Evolutionary conservation across 2,888 invertebrate genomes (phyloP), one percentile per base, ranked within the genome.

Genomic region (Archips crataeganus): DNA sequence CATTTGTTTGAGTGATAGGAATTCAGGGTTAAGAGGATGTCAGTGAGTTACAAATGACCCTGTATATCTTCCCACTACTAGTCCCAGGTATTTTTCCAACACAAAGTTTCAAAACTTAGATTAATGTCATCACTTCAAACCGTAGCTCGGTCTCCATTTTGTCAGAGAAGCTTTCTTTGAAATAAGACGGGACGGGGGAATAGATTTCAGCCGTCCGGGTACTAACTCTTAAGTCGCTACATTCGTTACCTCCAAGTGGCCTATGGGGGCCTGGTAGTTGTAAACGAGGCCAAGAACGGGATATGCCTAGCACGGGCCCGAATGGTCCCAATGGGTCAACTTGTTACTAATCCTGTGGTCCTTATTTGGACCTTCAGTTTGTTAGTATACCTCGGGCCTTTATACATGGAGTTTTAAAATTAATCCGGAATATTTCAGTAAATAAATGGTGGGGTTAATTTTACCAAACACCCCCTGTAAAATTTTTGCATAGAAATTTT

Each of bases 201-300:
- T 51, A 54, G 47, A 49, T 42, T 34, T 32, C 51, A 47, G 36
- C 54, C 39, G 60, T 23, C 47, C 47, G 45, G 42, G 67, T 34
- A 45, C 54, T 57, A 62, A 72, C 71, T 71, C 61, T 15, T 49
- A 57, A 54, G 65, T 47, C 39, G 49, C 63, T 59, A 72, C 73
- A 73, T 73, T 65, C 69, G 73, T 73, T 73, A 73, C 73, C 36
- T 42, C 49, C 69, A 73, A 73, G 64, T 62, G 69, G 39, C 64
- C 73, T 64, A 49, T 45, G 49, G 73, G 64, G 73, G 69, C 64
- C 59, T 59, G 67, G 45, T 42, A 51, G 64, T 69, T 64, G 64
- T 73, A 73, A 73, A 64, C 69, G 73, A 49, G 57, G 57, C 72
- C 49, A 49, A 69, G 73, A 36, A 69, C 45, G 32, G 68, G 62